Evolutionary conservation across 2,113 vertebrate genomes (phyloP).

Genomic region (Syngnathus scovelli): DNA sequence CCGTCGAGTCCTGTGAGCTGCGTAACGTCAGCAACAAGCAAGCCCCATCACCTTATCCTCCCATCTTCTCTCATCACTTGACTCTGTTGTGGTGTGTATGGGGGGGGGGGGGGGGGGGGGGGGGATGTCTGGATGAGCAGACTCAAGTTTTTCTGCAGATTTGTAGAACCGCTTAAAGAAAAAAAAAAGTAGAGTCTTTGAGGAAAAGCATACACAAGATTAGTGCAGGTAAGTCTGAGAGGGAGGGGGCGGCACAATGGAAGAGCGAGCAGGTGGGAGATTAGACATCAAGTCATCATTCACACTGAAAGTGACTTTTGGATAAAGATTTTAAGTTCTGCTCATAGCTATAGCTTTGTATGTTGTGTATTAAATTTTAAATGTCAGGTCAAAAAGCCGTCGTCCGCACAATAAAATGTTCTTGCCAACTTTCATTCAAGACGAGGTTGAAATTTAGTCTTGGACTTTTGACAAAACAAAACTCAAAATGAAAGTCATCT

Average conservation of each 20-base stretch:
- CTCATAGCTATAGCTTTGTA: constrained; percentile 15
- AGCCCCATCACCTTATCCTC: constrained; percentile 28
- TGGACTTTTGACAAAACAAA: neutral
- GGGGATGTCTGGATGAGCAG: constrained; percentile 4
- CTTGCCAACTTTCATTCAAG: constrained; percentile 6
- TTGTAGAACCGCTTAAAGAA: constrained; percentile 36
- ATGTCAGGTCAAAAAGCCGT: constrained; percentile 17
- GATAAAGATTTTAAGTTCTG: constrained; percentile 45
- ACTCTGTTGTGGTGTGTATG: constrained; percentile 30
- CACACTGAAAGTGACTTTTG: constrained; percentile 51
- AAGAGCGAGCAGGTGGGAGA: constrained; percentile 40
- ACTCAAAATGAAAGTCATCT: neutral
- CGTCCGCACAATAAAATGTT: constrained; percentile 8
- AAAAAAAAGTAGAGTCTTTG: constrained; percentile 27
- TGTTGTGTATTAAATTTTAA: constrained; percentile 26
- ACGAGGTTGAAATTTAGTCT: neutral
- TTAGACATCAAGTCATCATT: constrained; percentile 57
- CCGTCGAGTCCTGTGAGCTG: constrained; percentile 74
- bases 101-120: constrained; percentile 26
- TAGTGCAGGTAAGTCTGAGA: constrained; percentile 37
- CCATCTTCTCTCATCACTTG: constrained; percentile 51
- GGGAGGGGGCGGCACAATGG: constrained; percentile 32
- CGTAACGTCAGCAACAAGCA: constrained; percentile 66
- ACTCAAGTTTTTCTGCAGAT: too few relatives aligned
- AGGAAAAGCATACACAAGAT: constrained; percentile 41